Percentiles rank a stretch among this genome's conserved stretches.
Conservation (phyloP, 2,797 vertebrate species). For the Eurystomus glaucurus region DNA sequence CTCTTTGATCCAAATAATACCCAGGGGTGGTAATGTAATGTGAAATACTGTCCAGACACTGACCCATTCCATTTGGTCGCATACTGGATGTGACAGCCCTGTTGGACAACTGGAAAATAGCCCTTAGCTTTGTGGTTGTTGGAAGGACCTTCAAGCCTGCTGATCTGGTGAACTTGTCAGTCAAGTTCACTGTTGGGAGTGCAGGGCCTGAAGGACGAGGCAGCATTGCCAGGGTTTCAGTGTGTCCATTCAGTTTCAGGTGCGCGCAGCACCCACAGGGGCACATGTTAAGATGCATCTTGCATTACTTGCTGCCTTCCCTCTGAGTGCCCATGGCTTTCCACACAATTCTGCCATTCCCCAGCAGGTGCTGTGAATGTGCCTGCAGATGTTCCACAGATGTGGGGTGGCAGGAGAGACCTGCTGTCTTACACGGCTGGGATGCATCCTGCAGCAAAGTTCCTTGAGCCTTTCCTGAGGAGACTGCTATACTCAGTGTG, state of each 20-base stretch:
- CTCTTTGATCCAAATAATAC: neutral
- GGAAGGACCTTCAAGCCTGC: neutral
- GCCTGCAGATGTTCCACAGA: neutral
- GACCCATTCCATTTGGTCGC: neutral
- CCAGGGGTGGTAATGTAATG: neutral
- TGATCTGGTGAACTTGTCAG: neutral
- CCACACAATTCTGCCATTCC: neutral
- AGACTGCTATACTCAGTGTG: neutral
- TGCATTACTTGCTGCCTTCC: neutral
- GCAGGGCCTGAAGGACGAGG: neutral
- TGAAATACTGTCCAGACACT: neutral
- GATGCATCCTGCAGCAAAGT: neutral
- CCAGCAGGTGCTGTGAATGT: neutral
- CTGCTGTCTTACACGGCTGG: accelerated
- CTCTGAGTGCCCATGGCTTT: accelerated
- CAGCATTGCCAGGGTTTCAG: neutral
- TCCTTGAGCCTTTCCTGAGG: accelerated
- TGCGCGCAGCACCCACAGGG: neutral
- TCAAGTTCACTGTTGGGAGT: neutral
- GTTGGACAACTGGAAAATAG: conserved; percentile 11
- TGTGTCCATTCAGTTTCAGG: neutral
- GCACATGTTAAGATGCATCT: neutral
- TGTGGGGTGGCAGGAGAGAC: accelerated
- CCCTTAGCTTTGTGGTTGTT: neutral
- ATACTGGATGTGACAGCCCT: neutral